A percentile compares a stretch with the other conserved stretches of the same genome.
Conservation (phyloP, 2,888 invertebrate genomes). For the Malthinus flaveolus region DNA sequence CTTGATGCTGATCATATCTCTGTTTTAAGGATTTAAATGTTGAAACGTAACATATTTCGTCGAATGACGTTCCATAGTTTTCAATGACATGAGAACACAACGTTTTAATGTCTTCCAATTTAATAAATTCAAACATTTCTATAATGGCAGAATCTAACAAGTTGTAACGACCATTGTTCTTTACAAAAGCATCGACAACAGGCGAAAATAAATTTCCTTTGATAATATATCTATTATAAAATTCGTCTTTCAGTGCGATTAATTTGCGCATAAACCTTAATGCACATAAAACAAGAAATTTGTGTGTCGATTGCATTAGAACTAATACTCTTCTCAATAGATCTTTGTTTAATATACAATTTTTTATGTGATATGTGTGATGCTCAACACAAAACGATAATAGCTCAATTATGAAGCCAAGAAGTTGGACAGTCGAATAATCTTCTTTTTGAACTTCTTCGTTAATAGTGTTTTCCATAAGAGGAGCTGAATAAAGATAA, state of each 20-base stretch:
- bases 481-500: slow-evolving; percentile 68
- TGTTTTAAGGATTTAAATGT: slow-evolving; percentile 93
- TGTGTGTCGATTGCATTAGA: slow-evolving; percentile 95
- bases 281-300: slow-evolving; percentile 95
- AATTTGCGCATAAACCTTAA: slow-evolving; percentile 96
- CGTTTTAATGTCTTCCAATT: slow-evolving; percentile 88
- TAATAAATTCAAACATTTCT: slow-evolving; percentile 99
- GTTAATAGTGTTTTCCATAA: slow-evolving; percentile 88
- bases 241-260: slow-evolving; percentile 96
- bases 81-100: slow-evolving; percentile 93
- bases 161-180: slow-evolving; percentile 98
- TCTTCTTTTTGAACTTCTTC: slow-evolving; percentile 92
- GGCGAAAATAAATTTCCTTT: slow-evolving; percentile 94
- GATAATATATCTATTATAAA: slow-evolving; percentile 95
- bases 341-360: slow-evolving; percentile 96
- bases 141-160: slow-evolving; percentile 97
- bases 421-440: slow-evolving; percentile 93
- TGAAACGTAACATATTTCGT: slow-evolving; percentile 96
- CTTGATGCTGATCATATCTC: slow-evolving; percentile 90
- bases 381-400: slow-evolving; percentile 98
- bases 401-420: slow-evolving; percentile 93
- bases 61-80: slow-evolving; percentile 92
- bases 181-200: slow-evolving; percentile 93
- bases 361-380: slow-evolving; percentile 98
- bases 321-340: slow-evolving; percentile 92